Percentiles rank a stretch among this genome's conserved stretches.
phyloP scores from a whole-genome alignment of 2,888 invertebrate genomes.

The Drosophila paucipuncta region DNA sequence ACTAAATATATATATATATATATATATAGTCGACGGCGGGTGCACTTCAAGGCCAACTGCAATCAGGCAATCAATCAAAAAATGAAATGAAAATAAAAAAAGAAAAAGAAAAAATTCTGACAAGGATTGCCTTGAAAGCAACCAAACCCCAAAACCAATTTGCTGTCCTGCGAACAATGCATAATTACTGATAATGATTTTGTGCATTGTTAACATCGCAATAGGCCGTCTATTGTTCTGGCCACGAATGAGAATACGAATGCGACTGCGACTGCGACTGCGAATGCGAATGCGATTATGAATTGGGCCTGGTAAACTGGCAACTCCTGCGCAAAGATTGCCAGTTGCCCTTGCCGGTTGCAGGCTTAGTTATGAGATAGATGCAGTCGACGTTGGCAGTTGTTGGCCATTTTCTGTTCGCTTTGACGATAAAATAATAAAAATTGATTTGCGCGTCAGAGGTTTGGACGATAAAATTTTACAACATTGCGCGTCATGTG shows the following conservation, averaged over 20 bases:
- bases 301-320: constrained; percentile 23
- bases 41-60: constrained; percentile 71
- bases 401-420: constrained; percentile 23
- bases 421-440: constrained; percentile 74
- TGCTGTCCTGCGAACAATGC: constrained; percentile 62
- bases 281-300: constrained; percentile 10
- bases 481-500: constrained; percentile 72
- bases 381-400: constrained; percentile 30
- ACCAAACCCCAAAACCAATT: constrained; percentile 6
- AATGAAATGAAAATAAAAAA: neutral
- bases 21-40: constrained; percentile 7
- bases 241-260: constrained; percentile 2
- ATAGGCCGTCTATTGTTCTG: constrained; percentile 69
- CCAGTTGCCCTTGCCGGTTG: constrained; percentile 34
- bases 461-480: constrained; percentile 72
- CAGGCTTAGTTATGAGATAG: constrained; percentile 60
- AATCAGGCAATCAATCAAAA: constrained; percentile 76
- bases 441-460: constrained; percentile 73
- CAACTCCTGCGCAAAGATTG: constrained; percentile 42
- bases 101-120: constrained; percentile 21
- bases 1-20: neutral
- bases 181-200: constrained; percentile 81
- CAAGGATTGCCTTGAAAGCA: constrained; percentile 29
- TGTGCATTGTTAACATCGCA: constrained; percentile 67
- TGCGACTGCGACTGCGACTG: constrained; percentile 1